Evolutionary conservation across 2,888 invertebrate genomes (phyloP).

Genomic region (Liposcelis brunnea): DNA sequence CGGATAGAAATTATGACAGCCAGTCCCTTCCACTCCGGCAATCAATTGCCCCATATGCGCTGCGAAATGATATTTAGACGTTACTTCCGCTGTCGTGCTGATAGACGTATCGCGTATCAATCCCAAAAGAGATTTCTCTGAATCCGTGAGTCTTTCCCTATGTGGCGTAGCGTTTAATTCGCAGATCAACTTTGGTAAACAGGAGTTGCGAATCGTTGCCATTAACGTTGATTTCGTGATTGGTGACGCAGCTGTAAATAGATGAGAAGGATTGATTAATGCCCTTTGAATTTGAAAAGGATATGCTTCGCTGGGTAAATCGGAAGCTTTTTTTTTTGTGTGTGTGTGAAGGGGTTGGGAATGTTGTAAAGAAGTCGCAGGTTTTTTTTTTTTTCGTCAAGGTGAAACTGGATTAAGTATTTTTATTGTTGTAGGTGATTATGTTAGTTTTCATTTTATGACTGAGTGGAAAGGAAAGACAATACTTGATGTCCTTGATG

Average conservation of each 20-base stretch:
- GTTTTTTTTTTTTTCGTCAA: no score
- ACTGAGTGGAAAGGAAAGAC: no score
- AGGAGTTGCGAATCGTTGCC: slow-evolving; percentile 40
- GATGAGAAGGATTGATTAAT: not conserved
- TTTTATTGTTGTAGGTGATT: no score
- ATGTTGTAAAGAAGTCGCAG: no score
- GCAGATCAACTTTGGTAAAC: slow-evolving; percentile 46
- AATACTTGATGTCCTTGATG: no score
- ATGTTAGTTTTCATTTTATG: no score
- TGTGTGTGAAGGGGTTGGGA: no score
- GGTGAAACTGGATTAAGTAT: not conserved
- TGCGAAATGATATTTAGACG: slow-evolving; percentile 45
- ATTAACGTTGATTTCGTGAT: slow-evolving; percentile 32
- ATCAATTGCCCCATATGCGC: slow-evolving; percentile 52
- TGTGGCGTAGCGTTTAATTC: slow-evolving; percentile 42
- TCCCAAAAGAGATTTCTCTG: slow-evolving; percentile 39
- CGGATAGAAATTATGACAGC: slow-evolving; percentile 48
- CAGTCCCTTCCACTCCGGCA: slow-evolving; percentile 43
- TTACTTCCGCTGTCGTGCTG: slow-evolving; percentile 41
- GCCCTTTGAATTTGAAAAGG: not conserved
- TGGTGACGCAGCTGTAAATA: slow-evolving; percentile 16
- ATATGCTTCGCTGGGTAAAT: no score
- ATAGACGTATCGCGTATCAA: slow-evolving; percentile 45
- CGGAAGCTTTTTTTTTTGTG: slow-evolving; percentile 1
- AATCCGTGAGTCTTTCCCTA: slow-evolving; percentile 39